A percentile compares a stretch with the other conserved stretches of the same genome.
phyloP scores from a whole-genome alignment of 2,113 vertebrate species.

The Camelus bactrianus region DNA sequence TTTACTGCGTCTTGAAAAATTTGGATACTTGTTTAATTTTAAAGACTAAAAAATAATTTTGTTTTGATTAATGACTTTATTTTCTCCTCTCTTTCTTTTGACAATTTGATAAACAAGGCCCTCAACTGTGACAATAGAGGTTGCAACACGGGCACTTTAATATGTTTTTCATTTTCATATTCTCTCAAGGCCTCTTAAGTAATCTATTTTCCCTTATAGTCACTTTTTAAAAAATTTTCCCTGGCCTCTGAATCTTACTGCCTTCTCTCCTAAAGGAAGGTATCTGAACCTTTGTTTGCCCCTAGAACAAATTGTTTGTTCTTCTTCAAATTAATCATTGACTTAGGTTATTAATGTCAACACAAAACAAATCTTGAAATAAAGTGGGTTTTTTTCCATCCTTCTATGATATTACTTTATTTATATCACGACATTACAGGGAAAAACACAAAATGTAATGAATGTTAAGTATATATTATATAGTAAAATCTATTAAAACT shows the following conservation, averaged over 20 bases:
- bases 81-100: not conserved
- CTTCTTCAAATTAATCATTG: conserved; percentile 20
- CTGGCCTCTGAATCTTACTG: not conserved
- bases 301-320: not conserved
- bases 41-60: not conserved
- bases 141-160: not conserved
- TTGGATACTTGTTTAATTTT: not conserved
- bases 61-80: not conserved
- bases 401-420: conserved; percentile 3
- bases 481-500: conserved; percentile 6
- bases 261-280: not conserved
- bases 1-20: conserved; percentile 14
- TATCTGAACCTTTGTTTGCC: not conserved
- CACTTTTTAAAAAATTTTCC: not conserved
- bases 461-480: not conserved
- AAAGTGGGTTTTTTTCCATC: not conserved
- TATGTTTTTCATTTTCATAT: not conserved
- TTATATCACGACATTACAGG: not conserved
- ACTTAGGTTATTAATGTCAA: not conserved
- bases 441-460: conserved; percentile 48
- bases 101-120: not conserved
- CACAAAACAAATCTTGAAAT: conserved; percentile 45
- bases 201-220: not conserved
- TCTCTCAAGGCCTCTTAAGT: not conserved
- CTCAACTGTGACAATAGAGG: not conserved